Conservation (phyloP, 2,888 invertebrate species). For the Anorthoa munda region DNA sequence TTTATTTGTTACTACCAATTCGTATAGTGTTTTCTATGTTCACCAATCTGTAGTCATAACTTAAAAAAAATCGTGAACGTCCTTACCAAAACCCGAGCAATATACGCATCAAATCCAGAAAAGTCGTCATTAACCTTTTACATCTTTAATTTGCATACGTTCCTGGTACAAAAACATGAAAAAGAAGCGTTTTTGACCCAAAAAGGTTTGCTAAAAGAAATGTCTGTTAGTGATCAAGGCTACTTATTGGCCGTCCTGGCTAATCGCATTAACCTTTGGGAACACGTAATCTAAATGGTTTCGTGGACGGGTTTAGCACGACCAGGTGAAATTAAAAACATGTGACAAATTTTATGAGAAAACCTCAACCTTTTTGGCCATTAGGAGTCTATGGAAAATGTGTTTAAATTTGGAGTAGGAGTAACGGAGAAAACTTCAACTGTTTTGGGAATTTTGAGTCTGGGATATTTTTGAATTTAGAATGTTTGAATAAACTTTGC, state of each 20-base stretch:
- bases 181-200: constrained; percentile 1
- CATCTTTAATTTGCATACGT: neutral
- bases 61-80: neutral
- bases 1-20: neutral
- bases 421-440: neutral
- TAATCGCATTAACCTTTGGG: constrained; percentile 60
- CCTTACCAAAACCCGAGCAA: constrained; percentile 34
- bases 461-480: neutral
- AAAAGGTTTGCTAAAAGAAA: constrained; percentile 41
- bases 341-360: constrained; percentile 2
- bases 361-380: constrained; percentile 10
- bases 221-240: constrained; percentile 42
- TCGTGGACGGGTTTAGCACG: constrained; percentile 42
- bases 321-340: constrained; percentile 42
- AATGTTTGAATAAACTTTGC: neutral
- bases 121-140: neutral
- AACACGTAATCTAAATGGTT: constrained; percentile 61
- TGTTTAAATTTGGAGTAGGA: neutral
- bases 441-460: neutral
- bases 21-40: neutral
- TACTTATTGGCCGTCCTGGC: constrained; percentile 21
- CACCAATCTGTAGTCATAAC: too few relatives aligned
- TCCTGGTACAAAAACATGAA: neutral
- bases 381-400: neutral
- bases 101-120: neutral